Percentiles rank a stretch among this genome's conserved stretches.
Evolutionary conservation across 2,113 vertebrate genomes (phyloP).

Genomic region (Halcyon senegalensis): DNA sequence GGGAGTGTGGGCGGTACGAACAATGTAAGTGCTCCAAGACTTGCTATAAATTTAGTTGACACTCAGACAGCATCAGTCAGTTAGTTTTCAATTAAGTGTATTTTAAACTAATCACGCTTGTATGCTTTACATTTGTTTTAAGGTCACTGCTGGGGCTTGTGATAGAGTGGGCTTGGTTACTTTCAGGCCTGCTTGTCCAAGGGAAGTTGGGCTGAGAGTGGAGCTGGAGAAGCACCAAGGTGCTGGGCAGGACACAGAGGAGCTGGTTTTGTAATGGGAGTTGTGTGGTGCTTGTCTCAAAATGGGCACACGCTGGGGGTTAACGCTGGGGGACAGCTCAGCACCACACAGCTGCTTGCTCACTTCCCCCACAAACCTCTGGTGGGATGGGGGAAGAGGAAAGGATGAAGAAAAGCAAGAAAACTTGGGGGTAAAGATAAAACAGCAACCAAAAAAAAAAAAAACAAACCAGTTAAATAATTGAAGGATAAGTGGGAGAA

Average conservation of each 20-base stretch:
- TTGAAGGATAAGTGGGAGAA: neutral
- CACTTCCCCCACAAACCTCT: neutral
- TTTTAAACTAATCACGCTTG: neutral
- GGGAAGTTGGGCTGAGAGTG: neutral
- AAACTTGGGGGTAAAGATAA: neutral
- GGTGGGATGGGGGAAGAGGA: neutral
- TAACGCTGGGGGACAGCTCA: neutral
- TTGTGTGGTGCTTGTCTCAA: neutral
- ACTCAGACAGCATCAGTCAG: neutral
- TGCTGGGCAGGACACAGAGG: neutral
- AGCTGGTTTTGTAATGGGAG: neutral
- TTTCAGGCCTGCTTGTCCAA: neutral
- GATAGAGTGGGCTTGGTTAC: neutral
- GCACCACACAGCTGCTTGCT: neutral
- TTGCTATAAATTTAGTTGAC: neutral
- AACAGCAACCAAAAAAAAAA: neutral
- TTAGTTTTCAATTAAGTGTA: neutral
- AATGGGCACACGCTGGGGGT: neutral
- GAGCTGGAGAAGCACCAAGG: neutral
- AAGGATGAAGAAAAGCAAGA: neutral
- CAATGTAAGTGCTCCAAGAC: accelerated
- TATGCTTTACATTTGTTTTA: neutral
- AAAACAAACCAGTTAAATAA: neutral
- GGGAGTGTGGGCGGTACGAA: neutral
- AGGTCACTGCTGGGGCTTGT: neutral